Conservation (phyloP, 2,113 vertebrate species). For the Bettongia penicillata region DNA sequence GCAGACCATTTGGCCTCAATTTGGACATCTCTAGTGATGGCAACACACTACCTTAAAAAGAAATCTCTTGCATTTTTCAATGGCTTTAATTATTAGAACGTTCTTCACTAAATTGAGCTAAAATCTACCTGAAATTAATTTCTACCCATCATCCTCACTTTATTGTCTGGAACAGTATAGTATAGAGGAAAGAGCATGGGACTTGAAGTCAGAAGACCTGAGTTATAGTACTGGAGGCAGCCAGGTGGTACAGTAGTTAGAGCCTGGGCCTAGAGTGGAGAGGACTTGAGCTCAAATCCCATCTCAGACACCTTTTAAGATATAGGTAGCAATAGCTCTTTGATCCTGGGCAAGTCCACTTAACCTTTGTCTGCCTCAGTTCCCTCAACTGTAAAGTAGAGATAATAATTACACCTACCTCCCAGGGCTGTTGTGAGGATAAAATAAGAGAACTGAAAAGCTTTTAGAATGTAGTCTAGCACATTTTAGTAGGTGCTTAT, state of each 20-base stretch:
- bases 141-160: background rate
- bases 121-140: background rate
- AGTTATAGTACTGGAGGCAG: background rate
- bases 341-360: background rate
- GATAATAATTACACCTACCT: background rate
- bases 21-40: background rate
- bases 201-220: background rate
- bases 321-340: background rate
- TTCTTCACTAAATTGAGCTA: background rate
- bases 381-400: background rate
- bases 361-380: background rate
- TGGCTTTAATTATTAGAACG: background rate
- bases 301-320: background rate
- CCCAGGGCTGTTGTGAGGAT: background rate
- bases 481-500: background rate
- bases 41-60: background rate
- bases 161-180: background rate
- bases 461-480: background rate
- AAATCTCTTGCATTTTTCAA: background rate
- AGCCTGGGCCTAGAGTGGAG: background rate
- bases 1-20: background rate
- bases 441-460: slow-evolving; percentile 42
- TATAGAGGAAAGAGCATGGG: background rate
- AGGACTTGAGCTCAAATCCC: background rate
- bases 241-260: background rate